Base-by-base conservation (phyloP, 2,888 invertebrate genomes). In the Drosophila antonietae region DNA sequence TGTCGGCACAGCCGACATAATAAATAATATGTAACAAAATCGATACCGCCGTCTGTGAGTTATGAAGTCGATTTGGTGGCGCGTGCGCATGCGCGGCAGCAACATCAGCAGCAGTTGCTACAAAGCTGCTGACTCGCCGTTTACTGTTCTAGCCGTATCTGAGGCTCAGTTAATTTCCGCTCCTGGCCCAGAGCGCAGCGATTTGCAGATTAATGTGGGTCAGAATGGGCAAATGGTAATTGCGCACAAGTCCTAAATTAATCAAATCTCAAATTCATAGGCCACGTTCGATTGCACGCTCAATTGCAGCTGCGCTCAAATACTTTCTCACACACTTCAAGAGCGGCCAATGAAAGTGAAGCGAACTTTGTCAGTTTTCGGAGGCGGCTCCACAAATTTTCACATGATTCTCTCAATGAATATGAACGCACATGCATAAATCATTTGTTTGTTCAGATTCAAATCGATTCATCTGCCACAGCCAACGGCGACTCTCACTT, bases 21-120 rank as follows among this genome's bases (percentile, higher is more conserved):
- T 83, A 83, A 83, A 83, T 83, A 83, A 83, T 83, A 83, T 86
- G 86, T 83, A 83, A 83, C 83, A 83, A 81, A 85, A 83, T 76
- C 86, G 75, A 80, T 83, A 75, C 79, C 80, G 81, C 73, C 72
- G 70, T 73, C 72, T 66, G 63, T 83, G 76, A 85, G 83, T 85
- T 83, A 83, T 83, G 79, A 73, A 76, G 81, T 73, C 72, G 78
- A 73, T 73, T 78, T 52, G 61, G 46, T 73, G 80, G 85, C 83
- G 81, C 81, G 83, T 85, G 82, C 83, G 81, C 81, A 78, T 85
- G 82, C 35, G 61, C 66, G 52, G 53, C 60, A 53, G 67, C 59
- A 37, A 33, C 35, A 35, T 9, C 44, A 55, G 49, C 58, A 58
- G 51, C 80, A 68, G 61, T 46, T 46, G 41, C 57, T 31, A 46